Evolutionary conservation across 2,113 vertebrate genomes (phyloP).

Genomic region (Chunga burmeisteri): DNA sequence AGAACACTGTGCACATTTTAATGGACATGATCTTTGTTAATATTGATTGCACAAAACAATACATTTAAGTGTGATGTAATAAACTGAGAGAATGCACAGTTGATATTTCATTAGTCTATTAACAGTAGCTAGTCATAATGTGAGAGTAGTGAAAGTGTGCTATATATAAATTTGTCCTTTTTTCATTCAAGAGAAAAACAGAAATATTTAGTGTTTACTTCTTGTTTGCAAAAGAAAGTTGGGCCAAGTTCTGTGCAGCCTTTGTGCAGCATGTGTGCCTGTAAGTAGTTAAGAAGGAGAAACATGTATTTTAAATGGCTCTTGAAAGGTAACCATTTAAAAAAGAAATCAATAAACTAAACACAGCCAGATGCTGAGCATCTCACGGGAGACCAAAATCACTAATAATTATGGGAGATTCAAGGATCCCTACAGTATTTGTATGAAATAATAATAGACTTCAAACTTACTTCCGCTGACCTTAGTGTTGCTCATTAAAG

Average conservation of each 20-base stretch:
- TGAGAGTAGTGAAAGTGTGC: background rate
- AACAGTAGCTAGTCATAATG: background rate
- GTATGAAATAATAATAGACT: constrained; percentile 55
- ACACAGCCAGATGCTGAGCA: background rate
- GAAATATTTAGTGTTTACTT: background rate
- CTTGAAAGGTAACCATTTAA: background rate
- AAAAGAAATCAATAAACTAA: constrained; percentile 19
- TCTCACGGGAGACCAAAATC: constrained; percentile 3
- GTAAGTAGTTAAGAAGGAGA: background rate
- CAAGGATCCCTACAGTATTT: background rate
- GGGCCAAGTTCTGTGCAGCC: background rate
- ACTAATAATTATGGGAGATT: background rate
- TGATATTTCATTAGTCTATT: background rate
- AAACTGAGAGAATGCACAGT: background rate
- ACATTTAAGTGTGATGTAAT: background rate
- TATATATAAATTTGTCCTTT: background rate
- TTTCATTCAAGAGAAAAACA: background rate
- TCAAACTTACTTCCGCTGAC: constrained; percentile 40
- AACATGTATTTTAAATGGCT: background rate
- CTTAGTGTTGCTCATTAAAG: constrained; percentile 55
- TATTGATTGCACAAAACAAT: background rate
- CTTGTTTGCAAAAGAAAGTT: background rate
- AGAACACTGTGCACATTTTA: background rate
- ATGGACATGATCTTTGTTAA: background rate
- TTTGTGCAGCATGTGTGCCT: background rate